Evolutionary conservation across 2,888 invertebrate species (phyloP).

Genomic region (Pherbina coryleti): DNA sequence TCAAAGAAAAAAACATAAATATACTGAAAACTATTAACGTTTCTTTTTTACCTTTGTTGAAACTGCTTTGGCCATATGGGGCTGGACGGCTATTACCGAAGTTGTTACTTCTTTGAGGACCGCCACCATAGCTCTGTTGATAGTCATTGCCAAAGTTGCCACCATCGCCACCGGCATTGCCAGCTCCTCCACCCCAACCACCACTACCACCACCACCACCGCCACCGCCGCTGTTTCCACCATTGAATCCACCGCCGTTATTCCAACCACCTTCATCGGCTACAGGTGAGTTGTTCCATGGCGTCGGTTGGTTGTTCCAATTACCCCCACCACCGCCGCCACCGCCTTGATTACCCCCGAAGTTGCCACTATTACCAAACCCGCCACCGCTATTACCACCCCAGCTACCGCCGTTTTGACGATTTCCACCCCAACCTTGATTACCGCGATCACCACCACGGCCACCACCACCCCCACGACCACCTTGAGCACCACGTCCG

Average conservation of each 20-base stretch:
- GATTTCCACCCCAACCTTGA: slow-evolving; percentile 68
- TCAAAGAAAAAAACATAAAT: background rate
- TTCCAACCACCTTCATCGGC: slow-evolving; percentile 57
- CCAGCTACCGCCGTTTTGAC: slow-evolving; percentile 69
- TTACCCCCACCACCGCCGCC: slow-evolving; percentile 54
- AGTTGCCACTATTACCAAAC: slow-evolving; percentile 59
- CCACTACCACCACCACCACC: slow-evolving; percentile 50
- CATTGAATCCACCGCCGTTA: slow-evolving; percentile 69
- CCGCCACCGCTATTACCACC: slow-evolving; percentile 52
- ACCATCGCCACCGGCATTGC: slow-evolving; percentile 48
- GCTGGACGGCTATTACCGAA: slow-evolving; percentile 63
- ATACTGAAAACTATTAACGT: background rate
- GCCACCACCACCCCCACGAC: slow-evolving; percentile 58
- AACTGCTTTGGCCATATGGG: slow-evolving; percentile 62
- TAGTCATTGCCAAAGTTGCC: slow-evolving; percentile 74
- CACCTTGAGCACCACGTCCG: slow-evolving; percentile 56
- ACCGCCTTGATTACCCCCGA: slow-evolving; percentile 66
- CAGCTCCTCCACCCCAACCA: slow-evolving; percentile 48
- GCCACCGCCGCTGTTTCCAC: slow-evolving; percentile 66
- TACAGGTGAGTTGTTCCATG: slow-evolving; percentile 63
- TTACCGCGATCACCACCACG: slow-evolving; percentile 69
- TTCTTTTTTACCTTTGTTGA: slow-evolving; percentile 58
- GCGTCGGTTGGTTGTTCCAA: slow-evolving; percentile 69
- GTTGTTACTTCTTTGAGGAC: slow-evolving; percentile 79
- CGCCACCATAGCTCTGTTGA: slow-evolving; percentile 87